Conservation (phyloP, 2,888 invertebrate genomes). For the Drosophila dives region DNA sequence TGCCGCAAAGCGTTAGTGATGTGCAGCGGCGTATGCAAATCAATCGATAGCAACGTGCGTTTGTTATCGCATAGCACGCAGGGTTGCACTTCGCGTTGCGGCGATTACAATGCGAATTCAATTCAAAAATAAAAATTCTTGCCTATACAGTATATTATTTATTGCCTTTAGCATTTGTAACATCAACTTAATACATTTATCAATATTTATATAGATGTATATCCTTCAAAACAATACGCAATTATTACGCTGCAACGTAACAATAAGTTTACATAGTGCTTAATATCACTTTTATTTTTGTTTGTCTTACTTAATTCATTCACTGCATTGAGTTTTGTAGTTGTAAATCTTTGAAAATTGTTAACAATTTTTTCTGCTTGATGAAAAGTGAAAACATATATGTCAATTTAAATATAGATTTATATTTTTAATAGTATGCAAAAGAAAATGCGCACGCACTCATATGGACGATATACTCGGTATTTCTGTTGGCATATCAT, state of each 20-base stretch:
- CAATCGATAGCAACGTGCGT: conserved; percentile 61
- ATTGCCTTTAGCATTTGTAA: conserved; percentile 70
- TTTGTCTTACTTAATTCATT: conserved; percentile 42
- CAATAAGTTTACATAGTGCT: conserved; percentile 76
- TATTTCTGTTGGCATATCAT: conserved; percentile 34
- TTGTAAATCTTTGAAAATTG: conserved; percentile 63
- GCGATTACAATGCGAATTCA: neutral
- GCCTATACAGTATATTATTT: conserved; percentile 49
- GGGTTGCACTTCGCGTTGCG: conserved; percentile 23
- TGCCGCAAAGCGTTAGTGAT: conserved; percentile 67
- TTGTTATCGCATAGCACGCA: conserved; percentile 42
- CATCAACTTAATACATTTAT: conserved; percentile 77
- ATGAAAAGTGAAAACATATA: conserved; percentile 48
- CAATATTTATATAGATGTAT: conserved; percentile 67
- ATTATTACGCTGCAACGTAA: conserved; percentile 71
- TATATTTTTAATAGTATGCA: conserved; percentile 61
- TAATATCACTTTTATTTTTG: conserved; percentile 69
- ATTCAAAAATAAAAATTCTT: conserved; percentile 22
- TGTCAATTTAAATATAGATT: conserved; percentile 33
- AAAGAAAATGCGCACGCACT: conserved; percentile 52
- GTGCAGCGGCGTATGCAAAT: conserved; percentile 64
- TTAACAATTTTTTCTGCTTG: conserved; percentile 64
- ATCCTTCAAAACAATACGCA: conserved; percentile 74
- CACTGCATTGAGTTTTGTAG: conserved; percentile 34
- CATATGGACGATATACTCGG: conserved; percentile 37